These are phyloP conservation scores for Cheilosia soror DNA, from an alignment of 2,888 invertebrate genomes.

Conservation along the genomic window DNA sequence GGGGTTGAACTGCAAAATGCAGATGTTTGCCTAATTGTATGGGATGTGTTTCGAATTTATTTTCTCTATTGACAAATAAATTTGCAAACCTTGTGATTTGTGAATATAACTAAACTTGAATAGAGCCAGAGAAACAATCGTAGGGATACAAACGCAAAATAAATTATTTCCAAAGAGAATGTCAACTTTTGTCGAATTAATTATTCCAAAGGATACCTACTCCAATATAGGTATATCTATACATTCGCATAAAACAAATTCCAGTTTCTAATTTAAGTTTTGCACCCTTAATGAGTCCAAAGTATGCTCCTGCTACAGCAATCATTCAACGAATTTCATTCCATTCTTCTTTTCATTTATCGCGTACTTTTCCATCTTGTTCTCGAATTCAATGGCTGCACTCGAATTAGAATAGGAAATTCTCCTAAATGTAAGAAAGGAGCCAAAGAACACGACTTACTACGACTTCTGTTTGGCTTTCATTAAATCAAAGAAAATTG, in stretches of 20 bases:
- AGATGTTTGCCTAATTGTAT: neutral
- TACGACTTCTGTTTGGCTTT: constrained; percentile 40
- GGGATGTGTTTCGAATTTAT: neutral
- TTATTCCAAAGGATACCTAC: neutral
- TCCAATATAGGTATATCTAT: neutral
- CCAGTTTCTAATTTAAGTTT: constrained; percentile 4
- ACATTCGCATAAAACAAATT: neutral
- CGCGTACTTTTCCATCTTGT: constrained; percentile 29
- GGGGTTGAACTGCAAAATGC: neutral
- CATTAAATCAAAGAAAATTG: constrained; percentile 62
- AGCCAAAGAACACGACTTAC: neutral
- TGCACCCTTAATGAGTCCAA: constrained; percentile 24
- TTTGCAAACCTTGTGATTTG: neutral
- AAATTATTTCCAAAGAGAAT: neutral
- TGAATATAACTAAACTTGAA: neutral
- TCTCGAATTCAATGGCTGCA: constrained; percentile 34
- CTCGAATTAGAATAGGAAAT: neutral
- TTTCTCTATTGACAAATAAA: neutral
- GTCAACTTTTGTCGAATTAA: neutral
- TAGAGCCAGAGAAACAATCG: neutral
- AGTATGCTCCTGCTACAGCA: constrained; percentile 12
- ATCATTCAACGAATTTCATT: constrained; percentile 16
- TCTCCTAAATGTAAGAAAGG: neutral
- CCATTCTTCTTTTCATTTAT: constrained; percentile 14
- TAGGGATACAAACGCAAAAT: neutral